Evolutionary conservation across 2,113 vertebrate species (phyloP).

Genomic region (Lasiurus cinereus): DNA sequence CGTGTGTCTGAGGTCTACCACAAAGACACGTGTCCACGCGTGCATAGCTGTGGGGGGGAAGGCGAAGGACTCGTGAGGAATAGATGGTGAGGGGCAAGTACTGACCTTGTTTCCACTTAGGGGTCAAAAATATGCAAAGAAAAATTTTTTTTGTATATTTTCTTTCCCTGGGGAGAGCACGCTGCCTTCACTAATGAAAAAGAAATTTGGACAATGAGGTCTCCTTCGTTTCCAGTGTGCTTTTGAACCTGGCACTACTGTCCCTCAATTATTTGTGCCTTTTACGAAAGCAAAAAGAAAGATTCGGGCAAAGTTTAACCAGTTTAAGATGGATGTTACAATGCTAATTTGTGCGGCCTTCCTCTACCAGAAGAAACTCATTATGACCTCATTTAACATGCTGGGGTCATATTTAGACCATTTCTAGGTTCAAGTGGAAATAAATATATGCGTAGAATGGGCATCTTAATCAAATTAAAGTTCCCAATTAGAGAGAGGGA

Average conservation of each 20-base stretch:
- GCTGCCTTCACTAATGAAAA: constrained; percentile 54
- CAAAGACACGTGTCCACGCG: neutral
- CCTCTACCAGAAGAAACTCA: constrained; percentile 81
- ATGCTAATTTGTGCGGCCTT: constrained; percentile 77
- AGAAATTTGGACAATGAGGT: constrained; percentile 48
- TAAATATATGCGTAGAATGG: constrained; percentile 85
- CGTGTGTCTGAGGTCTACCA: neutral
- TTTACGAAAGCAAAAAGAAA: constrained; percentile 74
- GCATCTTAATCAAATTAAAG: constrained; percentile 89
- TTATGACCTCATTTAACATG: constrained; percentile 83
- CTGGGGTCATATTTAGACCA: constrained; percentile 83
- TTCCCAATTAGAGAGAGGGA: constrained; percentile 85
- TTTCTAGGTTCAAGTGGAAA: constrained; percentile 80
- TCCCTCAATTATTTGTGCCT: constrained; percentile 39
- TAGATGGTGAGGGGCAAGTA: neutral
- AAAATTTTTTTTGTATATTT: constrained; percentile 58
- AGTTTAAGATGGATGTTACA: constrained; percentile 72
- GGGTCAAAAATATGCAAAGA: constrained; percentile 58
- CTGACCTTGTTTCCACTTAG: constrained; percentile 63
- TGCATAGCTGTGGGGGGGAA: neutral
- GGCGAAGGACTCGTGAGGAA: constrained; percentile 7
- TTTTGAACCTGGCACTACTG: constrained; percentile 13
- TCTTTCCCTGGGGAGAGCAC: constrained; percentile 58
- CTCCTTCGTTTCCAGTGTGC: constrained; percentile 38
- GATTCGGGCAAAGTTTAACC: constrained; percentile 78